Base-by-base conservation (phyloP, 1,140 invertebrate species). In the Zaprionus lachaisei region DNA sequence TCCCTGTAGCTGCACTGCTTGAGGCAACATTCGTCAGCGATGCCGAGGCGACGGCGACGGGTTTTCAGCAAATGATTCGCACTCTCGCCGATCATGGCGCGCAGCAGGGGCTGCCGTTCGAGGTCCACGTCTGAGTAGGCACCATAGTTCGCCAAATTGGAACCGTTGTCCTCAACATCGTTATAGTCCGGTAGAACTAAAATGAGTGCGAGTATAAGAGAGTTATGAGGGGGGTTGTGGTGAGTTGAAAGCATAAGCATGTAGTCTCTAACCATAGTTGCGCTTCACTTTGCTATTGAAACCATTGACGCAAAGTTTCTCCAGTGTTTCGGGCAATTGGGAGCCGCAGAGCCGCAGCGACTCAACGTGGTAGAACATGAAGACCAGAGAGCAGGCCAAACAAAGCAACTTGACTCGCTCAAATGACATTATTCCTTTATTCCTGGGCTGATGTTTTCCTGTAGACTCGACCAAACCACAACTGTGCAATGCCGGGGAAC, bases 281-380 rank as follows among this genome's bases (percentile, higher is more conserved):
- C 84, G 64, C 37, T 83, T 90, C 20, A 79, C 11, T 51, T 71
- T 83, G 1, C 47, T n/a, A 15, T 85, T 83, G 17, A 56, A 90
- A 28, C 85, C 85, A 24, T 81, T 26, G 2, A 15, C 14, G 17
- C 85, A 89, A 0, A 77, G 17, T 7, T 22, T 58, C 5, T 17
- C 7, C 9, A 89, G 47, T 0, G 69, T 47, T 1, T 89, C 66
- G 62, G 81, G 56, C n/a, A 89, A 31, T 4, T 71, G 28, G 3
- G 47, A 9, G 47, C 84, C 84, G n/a, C 84, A 89, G 31, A 89
- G 22, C 3, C 41, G 60, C 17, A 79, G 47, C 28, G 55, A 20
- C 0, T 58, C 51, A 44, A 67, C 79, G 31, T 64, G 62, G 11
- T 63, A 41, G 41, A 61, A 37, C 20, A 81, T 31, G 3, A 89